Percentiles rank a stretch among this genome's conserved stretches.
Conservation (phyloP, 2,888 invertebrate genomes). For the Zhengitettix transpicula region DNA sequence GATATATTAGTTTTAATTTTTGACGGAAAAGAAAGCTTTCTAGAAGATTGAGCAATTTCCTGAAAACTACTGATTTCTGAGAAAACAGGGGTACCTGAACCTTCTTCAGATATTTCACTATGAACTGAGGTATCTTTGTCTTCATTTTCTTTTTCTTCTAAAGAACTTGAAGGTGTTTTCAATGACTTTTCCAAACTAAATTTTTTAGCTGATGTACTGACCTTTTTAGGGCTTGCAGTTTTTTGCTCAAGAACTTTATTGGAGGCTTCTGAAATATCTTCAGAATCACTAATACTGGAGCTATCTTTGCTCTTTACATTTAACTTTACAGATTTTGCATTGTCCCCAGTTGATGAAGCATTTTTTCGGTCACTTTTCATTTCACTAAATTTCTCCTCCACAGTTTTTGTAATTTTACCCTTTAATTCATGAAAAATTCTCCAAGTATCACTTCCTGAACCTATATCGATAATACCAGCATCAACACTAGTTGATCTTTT, state of each 20-base stretch:
- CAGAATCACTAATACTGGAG: conserved; percentile 49
- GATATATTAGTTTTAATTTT: not conserved
- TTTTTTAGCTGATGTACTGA: conserved; percentile 3
- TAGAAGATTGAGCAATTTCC: not conserved
- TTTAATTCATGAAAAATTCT: conserved; percentile 53
- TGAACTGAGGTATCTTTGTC: not conserved
- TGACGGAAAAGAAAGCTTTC: not conserved
- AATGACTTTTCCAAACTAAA: not conserved
- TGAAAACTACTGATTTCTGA: not conserved
- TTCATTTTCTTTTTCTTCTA: conserved; percentile 1
- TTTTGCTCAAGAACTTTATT: conserved; percentile 1
- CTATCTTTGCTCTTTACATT: conserved; percentile 26
- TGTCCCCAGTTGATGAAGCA: not conserved
- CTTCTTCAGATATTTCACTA: not conserved
- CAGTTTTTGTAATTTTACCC: conserved; percentile 59
- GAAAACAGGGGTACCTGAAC: not conserved
- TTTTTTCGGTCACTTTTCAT: conserved; percentile 40
- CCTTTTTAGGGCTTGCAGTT: not conserved
- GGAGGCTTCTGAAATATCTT: conserved; percentile 20
- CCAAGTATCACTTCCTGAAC: conserved; percentile 38
- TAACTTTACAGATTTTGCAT: not conserved
- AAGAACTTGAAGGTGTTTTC: not conserved
- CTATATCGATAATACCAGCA: conserved; percentile 29
- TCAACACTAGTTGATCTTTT: conserved; percentile 38
- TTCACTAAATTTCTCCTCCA: conserved; percentile 56